Evolutionary conservation across 2,113 vertebrate species (phyloP), one percentile per base, ranked within the genome.

Genomic region (Ictalurus furcatus): DNA sequence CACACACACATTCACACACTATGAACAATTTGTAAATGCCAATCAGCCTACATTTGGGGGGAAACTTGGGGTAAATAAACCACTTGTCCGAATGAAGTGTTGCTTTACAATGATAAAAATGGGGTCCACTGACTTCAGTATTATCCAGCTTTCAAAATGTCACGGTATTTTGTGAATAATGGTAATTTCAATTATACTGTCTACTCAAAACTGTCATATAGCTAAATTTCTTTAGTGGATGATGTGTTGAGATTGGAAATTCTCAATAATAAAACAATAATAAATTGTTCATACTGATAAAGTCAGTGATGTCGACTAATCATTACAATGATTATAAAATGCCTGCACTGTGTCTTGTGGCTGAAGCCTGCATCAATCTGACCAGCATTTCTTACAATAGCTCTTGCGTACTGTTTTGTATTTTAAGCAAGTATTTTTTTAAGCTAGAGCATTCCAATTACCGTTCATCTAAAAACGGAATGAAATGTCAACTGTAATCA

Each of bases 401-500:
- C 28, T 30, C 8, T 61, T 86, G 71, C 76, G 65, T 67, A 25
- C 21, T 76, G 9, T 90, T 90, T 34, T 87, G 80, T 90, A 80
- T 76, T 90, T 90, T 78, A 30, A 48, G 44, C 44, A 48, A 7
- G n/a, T 34, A 56, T 71, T 83, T 63, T 37, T 79, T 91, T 92
- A 85, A 88, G 85, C 88, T 84, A 85, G 73, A 90, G 34, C 59
- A 44, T 88, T 88, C 76, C 69, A 81, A 90, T 89, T 89, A 54
- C 85, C 58, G 48, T 88, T 92, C 91, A 85, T 89, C 88, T 63
- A 80, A 90, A 92, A 89, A 90, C 30, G 6, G 2, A 94, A 94
- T 93, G 88, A 91, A 93, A 92, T 90, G 92, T 90, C 93, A 93
- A 76, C 90, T 88, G 92, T 91, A 92, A 94, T 94, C 91, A 93